Evolutionary conservation across 2,797 vertebrate species (phyloP), one percentile per base, ranked within the genome.

Genomic region (Cephalopachus bancanus): DNA sequence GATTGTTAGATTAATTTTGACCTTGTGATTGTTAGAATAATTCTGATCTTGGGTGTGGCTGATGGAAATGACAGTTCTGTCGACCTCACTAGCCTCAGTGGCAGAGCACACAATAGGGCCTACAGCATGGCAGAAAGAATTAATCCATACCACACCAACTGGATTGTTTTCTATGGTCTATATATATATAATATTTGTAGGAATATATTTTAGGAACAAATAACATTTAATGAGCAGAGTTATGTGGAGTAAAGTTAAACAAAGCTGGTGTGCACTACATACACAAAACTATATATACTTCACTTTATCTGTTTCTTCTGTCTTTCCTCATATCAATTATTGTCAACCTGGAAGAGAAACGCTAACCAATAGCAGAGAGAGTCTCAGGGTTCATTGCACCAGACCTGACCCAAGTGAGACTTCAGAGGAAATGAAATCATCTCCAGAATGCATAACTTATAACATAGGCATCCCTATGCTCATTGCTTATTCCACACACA

Each of bases 161-260:
- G 10, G 60, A 62, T 10, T 26, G 1, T 26, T 62, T 62, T 62
- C 22, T 62, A 26, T 0, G 0, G 16, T 71, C 1, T 37, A 4
- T 37, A 53, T 37, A 53, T 37, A 37, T 19, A 2, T 24, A 51
- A 15, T 51, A 76, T 30, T 64, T 53, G 1, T 12, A 33, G 28
- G 19, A 64, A 88, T 24, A 62, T 24, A 11, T 8, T 64, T 53
- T 51, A 53, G 59, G 30, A 44, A 64, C 86, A 26, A 76, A 30
- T 26, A 57, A 44, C 19, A 10, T 51, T 75, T 60, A 80, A 22
- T 10, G 24, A 19, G 59, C 30, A 51, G 44, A 7, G 9, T 19
- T 14, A n/a, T 51, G 9, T 2, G 49, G 10, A 62, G 60, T 24
- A 62, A 24, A 4, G 60, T 62, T 10, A 26, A 62, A 10, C 26